Percentiles rank a stretch among this genome's conserved stretches.
These are phyloP conservation scores for Tachina grossa DNA, from an alignment of 2,888 invertebrate genomes.

Conservation along the genomic window DNA sequence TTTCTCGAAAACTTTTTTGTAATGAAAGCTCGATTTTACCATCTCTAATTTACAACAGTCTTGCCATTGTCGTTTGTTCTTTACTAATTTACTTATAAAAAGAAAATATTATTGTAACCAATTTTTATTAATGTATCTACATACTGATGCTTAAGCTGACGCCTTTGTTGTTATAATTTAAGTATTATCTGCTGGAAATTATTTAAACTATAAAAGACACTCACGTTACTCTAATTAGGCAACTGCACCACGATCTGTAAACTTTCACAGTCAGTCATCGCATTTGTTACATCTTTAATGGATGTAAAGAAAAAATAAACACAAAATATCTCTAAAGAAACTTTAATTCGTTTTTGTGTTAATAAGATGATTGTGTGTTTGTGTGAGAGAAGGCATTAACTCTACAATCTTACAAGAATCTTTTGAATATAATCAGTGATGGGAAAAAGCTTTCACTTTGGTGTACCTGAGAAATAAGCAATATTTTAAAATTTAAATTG, in stretches of 20 bases:
- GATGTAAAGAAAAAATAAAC: neutral
- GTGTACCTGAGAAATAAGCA: neutral
- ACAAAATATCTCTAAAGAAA: too few species aligned
- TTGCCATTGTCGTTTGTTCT: too few species aligned
- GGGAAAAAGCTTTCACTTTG: slow-evolving; percentile 4
- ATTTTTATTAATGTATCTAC: neutral
- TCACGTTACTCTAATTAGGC: slow-evolving; percentile 58
- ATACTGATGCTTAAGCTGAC: neutral
- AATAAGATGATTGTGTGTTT: slow-evolving; percentile 1
- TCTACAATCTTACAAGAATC: neutral
- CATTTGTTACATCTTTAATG: slow-evolving; percentile 1
- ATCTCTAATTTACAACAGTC: too few species aligned
- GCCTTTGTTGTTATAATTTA: slow-evolving; percentile 17
- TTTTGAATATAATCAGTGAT: neutral
- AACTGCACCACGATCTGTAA: slow-evolving; percentile 63
- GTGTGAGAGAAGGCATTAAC: neutral
- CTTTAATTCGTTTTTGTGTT: neutral
- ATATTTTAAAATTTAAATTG: too few species aligned
- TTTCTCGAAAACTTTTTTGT: too few species aligned
- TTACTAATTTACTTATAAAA: neutral
- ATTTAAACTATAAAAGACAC: slow-evolving; percentile 40
- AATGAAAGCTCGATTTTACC: too few species aligned
- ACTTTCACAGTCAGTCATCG: slow-evolving; percentile 2
- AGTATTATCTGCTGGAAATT: slow-evolving; percentile 23
- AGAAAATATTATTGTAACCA: neutral